phyloP scores from a whole-genome alignment of 92 coral and sea anemone species.

The Desmophyllum pertusum region DNA sequence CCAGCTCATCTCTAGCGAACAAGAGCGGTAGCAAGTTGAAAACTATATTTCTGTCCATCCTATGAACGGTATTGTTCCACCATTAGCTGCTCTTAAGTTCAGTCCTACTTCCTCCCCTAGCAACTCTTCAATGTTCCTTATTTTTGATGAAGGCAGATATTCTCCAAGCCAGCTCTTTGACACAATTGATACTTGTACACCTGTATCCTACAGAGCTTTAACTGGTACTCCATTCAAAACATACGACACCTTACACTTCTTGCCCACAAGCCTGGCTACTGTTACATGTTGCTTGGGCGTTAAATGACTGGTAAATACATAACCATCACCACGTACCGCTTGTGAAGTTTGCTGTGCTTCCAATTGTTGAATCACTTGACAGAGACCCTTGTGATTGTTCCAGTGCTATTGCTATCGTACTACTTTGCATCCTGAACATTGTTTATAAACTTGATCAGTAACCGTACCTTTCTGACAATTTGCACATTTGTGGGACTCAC shows the following conservation, averaged over 20 bases:
- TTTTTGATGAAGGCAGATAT: conserved; percentile 34
- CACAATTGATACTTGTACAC: conserved; percentile 68
- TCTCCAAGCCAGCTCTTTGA: conserved; percentile 37
- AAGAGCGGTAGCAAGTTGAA: not conserved
- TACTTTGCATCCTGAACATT: conserved; percentile 37
- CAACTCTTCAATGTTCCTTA: conserved; percentile 52
- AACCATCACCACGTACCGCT: conserved; percentile 19
- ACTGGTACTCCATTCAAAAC: conserved; percentile 32
- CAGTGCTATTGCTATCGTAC: conserved; percentile 47
- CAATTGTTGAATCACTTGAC: conserved; percentile 43
- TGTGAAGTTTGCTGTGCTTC: not conserved
- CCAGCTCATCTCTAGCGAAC: not conserved
- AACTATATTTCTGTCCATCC: not conserved
- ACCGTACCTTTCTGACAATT: conserved; percentile 34
- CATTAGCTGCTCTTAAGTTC: conserved; percentile 1
- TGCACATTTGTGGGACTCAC: conserved; percentile 58
- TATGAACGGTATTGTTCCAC: conserved; percentile 8
- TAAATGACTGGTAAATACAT: conserved; percentile 60
- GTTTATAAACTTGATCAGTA: not conserved
- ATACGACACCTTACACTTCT: conserved; percentile 61
- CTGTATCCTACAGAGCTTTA: conserved; percentile 67
- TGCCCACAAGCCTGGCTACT: conserved; percentile 59
- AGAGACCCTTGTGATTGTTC: conserved; percentile 42
- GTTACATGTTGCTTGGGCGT: conserved; percentile 65
- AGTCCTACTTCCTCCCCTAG: conserved; percentile 33